Conservation (phyloP, 2,797 vertebrate species). For the Tapera naevia region DNA sequence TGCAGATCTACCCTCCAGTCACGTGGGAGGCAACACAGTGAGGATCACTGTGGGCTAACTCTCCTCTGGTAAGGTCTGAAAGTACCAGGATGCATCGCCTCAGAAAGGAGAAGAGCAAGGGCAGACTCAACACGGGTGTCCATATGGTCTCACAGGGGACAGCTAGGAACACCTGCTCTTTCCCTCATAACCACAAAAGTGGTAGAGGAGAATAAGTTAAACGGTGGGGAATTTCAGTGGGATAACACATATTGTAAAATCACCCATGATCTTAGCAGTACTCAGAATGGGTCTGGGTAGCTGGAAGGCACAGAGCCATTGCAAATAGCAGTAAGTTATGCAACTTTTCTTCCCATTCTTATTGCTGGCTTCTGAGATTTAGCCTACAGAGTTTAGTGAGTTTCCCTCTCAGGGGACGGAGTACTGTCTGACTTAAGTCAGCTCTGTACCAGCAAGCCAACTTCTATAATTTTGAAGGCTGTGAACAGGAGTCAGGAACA, state of each 20-base stretch:
- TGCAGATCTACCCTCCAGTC: neutral
- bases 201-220: neutral
- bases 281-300: neutral
- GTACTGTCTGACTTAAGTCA: neutral
- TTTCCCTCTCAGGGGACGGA: neutral
- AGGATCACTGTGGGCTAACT: neutral
- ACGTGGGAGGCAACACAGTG: rapidly evolving
- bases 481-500: neutral
- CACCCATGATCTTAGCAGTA: neutral
- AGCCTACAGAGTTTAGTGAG: neutral
- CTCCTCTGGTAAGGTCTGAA: neutral
- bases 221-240: conserved; percentile 26
- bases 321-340: conserved; percentile 25
- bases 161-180: neutral
- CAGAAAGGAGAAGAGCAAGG: neutral
- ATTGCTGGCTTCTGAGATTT: conserved; percentile 4
- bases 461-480: neutral
- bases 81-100: neutral
- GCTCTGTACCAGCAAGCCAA: neutral
- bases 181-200: neutral
- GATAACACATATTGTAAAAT: neutral
- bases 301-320: conserved; percentile 2
- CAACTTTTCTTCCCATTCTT: conserved; percentile 35
- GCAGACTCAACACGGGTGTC: neutral
- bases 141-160: neutral